A percentile compares a stretch with the other conserved stretches of the same genome.
These are phyloP conservation scores for Mystacornis crossleyi DNA, from an alignment of 2,113 vertebrate species.

Conservation along the genomic window DNA sequence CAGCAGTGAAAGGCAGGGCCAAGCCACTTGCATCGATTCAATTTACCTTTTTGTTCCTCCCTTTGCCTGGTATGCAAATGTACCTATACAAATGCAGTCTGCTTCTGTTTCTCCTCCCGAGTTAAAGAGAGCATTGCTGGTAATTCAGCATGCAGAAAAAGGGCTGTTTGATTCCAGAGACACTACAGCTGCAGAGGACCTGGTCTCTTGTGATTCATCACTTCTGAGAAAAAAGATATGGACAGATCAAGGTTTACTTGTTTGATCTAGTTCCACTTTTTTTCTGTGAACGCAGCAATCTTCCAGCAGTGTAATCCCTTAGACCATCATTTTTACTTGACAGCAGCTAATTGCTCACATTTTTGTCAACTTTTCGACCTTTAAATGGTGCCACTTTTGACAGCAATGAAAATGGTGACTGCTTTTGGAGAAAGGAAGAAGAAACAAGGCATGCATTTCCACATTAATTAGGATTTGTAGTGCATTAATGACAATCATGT, in stretches of 20 bases:
- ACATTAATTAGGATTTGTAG: constrained; percentile 34
- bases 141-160: not conserved
- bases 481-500: constrained; percentile 23
- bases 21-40: not conserved
- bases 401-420: not conserved
- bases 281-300: not conserved
- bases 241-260: not conserved
- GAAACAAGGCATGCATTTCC: not conserved
- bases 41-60: not conserved
- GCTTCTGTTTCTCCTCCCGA: not conserved
- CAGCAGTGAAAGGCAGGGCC: not conserved
- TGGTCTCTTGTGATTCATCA: not conserved
- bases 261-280: not conserved
- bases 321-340: not conserved
- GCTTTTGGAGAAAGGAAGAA: not conserved
- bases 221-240: not conserved
- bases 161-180: not conserved
- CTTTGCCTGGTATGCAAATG: not conserved
- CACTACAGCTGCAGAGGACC: not conserved
- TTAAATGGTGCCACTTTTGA: constrained; percentile 5
- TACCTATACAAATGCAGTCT: not conserved
- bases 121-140: not conserved
- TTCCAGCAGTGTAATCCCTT: not conserved
- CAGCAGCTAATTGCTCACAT: constrained; percentile 14
- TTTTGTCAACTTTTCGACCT: constrained; percentile 21